A percentile compares a stretch with the other conserved stretches of the same genome.
Evolutionary conservation across 2,888 invertebrate species (phyloP).

Genomic region (Cosmorhoe ocellata): DNA sequence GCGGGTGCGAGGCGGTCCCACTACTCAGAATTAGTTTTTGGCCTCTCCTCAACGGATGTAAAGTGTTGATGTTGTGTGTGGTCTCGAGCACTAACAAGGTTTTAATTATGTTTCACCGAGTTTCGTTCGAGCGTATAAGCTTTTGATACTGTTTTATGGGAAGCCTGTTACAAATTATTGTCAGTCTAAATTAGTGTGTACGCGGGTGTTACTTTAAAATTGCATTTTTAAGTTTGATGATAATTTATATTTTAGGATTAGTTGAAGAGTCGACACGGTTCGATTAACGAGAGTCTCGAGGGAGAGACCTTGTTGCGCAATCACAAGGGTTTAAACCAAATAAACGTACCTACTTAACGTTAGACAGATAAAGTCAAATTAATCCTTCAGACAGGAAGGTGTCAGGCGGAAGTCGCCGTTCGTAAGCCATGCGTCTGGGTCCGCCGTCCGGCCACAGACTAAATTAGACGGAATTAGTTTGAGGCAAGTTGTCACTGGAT

Average conservation of each 20-base stretch:
- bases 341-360: slow-evolving; percentile 36
- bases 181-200: slow-evolving; percentile 30
- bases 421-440: slow-evolving; percentile 49
- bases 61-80: slow-evolving; percentile 60
- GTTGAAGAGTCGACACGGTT: background rate
- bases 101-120: slow-evolving; percentile 65
- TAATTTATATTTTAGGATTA: too few relatives aligned
- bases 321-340: slow-evolving; percentile 26
- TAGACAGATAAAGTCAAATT: slow-evolving; percentile 51
- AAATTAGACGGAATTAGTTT: slow-evolving; percentile 66
- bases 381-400: slow-evolving; percentile 56
- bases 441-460: slow-evolving; percentile 40
- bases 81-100: slow-evolving; percentile 61
- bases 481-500: slow-evolving; percentile 53
- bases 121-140: slow-evolving; percentile 50
- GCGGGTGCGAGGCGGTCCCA: slow-evolving; percentile 32
- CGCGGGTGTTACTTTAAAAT: slow-evolving; percentile 8
- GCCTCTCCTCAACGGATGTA: slow-evolving; percentile 57
- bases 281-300: slow-evolving; percentile 6
- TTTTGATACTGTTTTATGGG: slow-evolving; percentile 51
- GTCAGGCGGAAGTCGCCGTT: slow-evolving; percentile 42
- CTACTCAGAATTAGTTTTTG: slow-evolving; percentile 66
- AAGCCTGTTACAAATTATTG: slow-evolving; percentile 47
- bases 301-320: slow-evolving; percentile 2
- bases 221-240: too few relatives aligned